Evolutionary conservation across 2,113 vertebrate genomes (phyloP).

Genomic region (Kryptolebias marmoratus): DNA sequence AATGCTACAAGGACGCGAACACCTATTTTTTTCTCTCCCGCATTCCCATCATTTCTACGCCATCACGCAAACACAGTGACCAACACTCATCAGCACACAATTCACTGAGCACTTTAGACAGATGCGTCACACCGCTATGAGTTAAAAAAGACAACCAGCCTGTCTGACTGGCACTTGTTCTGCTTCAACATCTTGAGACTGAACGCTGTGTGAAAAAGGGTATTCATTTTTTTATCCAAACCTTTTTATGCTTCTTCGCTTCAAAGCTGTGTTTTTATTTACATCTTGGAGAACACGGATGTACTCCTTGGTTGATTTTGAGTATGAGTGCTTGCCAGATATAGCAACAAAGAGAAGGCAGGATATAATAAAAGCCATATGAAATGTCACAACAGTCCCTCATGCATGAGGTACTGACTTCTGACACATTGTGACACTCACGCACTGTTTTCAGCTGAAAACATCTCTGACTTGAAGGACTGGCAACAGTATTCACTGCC

Average conservation of each 20-base stretch:
- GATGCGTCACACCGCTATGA: slow-evolving; percentile 51
- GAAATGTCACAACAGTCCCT: slow-evolving; percentile 69
- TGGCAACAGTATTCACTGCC: slow-evolving; percentile 36
- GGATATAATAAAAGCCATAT: slow-evolving; percentile 66
- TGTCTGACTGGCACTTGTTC: slow-evolving; percentile 44
- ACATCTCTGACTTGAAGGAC: slow-evolving; percentile 50
- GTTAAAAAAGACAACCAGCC: slow-evolving; percentile 48
- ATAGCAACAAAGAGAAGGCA: slow-evolving; percentile 66
- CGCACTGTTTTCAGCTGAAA: slow-evolving; percentile 43
- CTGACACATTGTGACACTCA: slow-evolving; percentile 63
- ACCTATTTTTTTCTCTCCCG: not conserved
- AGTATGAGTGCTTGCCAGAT: slow-evolving; percentile 54
- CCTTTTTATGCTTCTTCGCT: slow-evolving; percentile 51
- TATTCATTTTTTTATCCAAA: slow-evolving; percentile 12
- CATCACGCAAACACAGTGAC: slow-evolving; percentile 33
- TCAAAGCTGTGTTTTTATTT: slow-evolving; percentile 74
- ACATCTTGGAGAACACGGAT: slow-evolving; percentile 52
- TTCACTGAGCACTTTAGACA: slow-evolving; percentile 27
- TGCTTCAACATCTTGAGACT: slow-evolving; percentile 36
- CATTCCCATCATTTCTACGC: slow-evolving; percentile 20
- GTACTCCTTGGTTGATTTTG: slow-evolving; percentile 43
- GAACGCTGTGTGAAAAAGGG: slow-evolving; percentile 27
- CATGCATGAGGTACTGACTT: slow-evolving; percentile 55
- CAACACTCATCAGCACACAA: slow-evolving; percentile 32
- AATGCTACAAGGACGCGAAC: slow-evolving; percentile 59